Conservation (phyloP, 2,797 vertebrate species). For the Morelia viridis region DNA sequence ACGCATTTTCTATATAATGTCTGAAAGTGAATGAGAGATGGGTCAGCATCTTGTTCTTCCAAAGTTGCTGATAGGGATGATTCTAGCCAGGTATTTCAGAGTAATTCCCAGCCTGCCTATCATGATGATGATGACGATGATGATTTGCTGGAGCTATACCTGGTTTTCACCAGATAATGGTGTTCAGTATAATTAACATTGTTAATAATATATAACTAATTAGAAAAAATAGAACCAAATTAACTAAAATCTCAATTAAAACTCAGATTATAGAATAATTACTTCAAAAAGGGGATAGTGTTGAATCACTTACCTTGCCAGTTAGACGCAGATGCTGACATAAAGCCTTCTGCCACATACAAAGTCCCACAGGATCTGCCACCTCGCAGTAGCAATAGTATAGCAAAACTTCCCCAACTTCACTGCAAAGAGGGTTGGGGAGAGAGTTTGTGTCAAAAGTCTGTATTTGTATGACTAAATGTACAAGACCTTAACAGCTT, state of each 20-base stretch:
- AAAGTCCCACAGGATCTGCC: slow-evolving; percentile 79
- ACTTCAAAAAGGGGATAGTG: not conserved
- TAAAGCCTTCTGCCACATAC: slow-evolving; percentile 88
- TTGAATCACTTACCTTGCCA: slow-evolving; percentile 83
- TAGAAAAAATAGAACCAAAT: not conserved
- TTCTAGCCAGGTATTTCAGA: not conserved
- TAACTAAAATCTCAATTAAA: not conserved
- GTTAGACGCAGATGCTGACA: slow-evolving; percentile 87
- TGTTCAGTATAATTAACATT: not conserved
- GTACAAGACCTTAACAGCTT: not conserved
- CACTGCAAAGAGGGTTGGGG: slow-evolving; percentile 56
- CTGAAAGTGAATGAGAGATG: not conserved
- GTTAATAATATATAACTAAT: not conserved
- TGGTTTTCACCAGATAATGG: not conserved
- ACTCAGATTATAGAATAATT: not conserved
- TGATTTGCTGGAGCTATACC: not conserved
- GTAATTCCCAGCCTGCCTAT: not conserved
- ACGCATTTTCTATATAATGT: not conserved
- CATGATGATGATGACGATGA: not conserved
- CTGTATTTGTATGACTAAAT: not conserved
- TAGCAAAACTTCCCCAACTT: slow-evolving; percentile 86
- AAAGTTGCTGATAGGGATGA: too few species aligned
- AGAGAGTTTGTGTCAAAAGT: not conserved
- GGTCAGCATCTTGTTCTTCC: not conserved
- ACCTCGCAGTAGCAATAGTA: slow-evolving; percentile 90